Base-by-base conservation (phyloP, 2,888 invertebrate genomes). In the Lagria hirta region DNA sequence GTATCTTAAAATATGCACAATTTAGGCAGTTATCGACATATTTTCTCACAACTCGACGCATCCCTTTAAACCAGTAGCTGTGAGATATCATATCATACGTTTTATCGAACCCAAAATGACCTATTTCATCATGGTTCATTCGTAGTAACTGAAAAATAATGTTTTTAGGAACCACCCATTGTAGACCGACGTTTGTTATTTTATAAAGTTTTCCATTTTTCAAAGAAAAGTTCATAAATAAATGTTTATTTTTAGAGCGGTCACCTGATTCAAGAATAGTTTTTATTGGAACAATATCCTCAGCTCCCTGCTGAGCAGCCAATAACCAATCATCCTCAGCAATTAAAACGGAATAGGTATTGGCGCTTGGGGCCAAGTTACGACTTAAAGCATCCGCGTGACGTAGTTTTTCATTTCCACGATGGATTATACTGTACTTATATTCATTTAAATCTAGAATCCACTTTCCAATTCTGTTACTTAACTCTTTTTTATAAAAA, bases 41-140 rank as follows among this genome's bases (percentile, higher is more conserved):
- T 20, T 37, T 35, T 23, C 5, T 13, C 7, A 26, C 10, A 24
- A 35, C 24, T 4, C 35, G 24, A 14, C 51, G 22, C 6, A 60
- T 35, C 4, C 17, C 10, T 3, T n/a, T n/a, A 16, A 35, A 35
- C 7, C 11, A 54, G 36, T 33, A 52, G 15, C 26, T 43, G 8
- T 22, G 18, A n/a, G 28, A 17, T 3, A 51, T 30, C 6, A 13
- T 11, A 11, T 33, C 29, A 15, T 28, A 30, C 5, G 60, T 60
- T 22, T 58, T 58, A 8, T 59, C 58, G 0, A 56, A 21, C 1
- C 51, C 46, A 38, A 59, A 62, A 42, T 64, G 64, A 6, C 62
- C 62, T 10, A 56, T 44, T 4, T 58, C 52, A 35, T 62, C 58
- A 30, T 62, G 58, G 23, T 51, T 48, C 4, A 28, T 8, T 35